Evolutionary conservation across 2,113 vertebrate species (phyloP).

Genomic region (Ornithorhynchus anatinus): DNA sequence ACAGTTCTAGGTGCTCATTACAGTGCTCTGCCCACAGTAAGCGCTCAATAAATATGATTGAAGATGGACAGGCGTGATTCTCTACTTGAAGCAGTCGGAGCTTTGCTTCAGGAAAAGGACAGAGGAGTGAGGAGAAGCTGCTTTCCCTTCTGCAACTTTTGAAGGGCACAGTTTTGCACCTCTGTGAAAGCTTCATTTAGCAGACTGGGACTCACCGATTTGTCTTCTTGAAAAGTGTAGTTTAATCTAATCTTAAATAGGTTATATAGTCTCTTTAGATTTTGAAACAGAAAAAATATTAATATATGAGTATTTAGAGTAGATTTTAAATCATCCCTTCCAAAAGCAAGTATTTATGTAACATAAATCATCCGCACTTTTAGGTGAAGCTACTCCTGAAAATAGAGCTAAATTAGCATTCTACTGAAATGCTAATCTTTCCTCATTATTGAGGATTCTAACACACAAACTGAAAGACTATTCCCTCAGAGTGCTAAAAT

Average conservation of each 20-base stretch:
- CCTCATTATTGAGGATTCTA: not conserved
- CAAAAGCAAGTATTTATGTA: slow-evolving; percentile 17
- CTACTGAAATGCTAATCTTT: slow-evolving; percentile 9
- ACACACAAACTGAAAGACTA: not conserved
- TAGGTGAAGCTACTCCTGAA: not conserved
- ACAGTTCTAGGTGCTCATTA: no score
- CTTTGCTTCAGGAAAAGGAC: no score
- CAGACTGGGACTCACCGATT: no score
- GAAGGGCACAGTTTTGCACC: no score
- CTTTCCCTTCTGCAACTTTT: no score
- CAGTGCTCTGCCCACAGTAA: no score
- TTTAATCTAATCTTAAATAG: slow-evolving; percentile 7
- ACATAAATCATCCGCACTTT: slow-evolving; percentile 17
- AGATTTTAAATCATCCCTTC: slow-evolving; percentile 33
- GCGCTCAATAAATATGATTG: no score
- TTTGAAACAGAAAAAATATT: slow-evolving; percentile 26
- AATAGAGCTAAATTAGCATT: not conserved
- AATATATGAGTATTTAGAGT: slow-evolving; percentile 3
- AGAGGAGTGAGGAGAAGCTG: no score
- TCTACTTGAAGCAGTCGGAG: no score
- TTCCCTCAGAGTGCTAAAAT: not conserved
- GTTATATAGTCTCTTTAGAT: slow-evolving; percentile 16
- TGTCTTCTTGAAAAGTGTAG: no score
- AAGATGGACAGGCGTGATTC: no score
- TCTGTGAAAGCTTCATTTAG: no score